phyloP scores from a whole-genome alignment of 1,140 invertebrate species.

The Stegodyphus mimosarum region DNA sequence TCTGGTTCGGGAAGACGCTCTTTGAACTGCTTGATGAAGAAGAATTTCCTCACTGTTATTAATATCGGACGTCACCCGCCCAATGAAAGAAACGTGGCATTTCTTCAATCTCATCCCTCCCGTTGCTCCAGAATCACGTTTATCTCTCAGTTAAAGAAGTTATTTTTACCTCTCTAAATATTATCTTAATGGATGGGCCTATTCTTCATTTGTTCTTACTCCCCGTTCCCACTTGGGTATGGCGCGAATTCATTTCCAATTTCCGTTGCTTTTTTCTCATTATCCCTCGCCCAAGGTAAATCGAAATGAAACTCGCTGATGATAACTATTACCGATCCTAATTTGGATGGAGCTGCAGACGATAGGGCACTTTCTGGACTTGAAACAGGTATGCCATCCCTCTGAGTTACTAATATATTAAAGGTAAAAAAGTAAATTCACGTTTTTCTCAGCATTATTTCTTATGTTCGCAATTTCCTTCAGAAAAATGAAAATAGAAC shows the following conservation, averaged over 20 bases:
- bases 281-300: slow-evolving; percentile 21
- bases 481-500: too few relatives aligned
- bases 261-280: slow-evolving; percentile 17
- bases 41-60: slow-evolving; percentile 44
- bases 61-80: slow-evolving; percentile 41
- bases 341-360: slow-evolving; percentile 9
- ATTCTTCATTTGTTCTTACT: slow-evolving; percentile 42
- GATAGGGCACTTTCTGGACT: too few relatives aligned
- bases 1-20: slow-evolving; percentile 13
- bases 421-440: too few relatives aligned
- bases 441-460: too few relatives aligned
- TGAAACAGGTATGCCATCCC: too few relatives aligned
- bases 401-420: too few relatives aligned
- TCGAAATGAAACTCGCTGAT: slow-evolving; percentile 43
- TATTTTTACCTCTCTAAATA: slow-evolving; percentile 58
- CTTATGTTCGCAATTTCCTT: too few relatives aligned
- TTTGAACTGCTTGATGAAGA: slow-evolving; percentile 28
- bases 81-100: slow-evolving; percentile 1
- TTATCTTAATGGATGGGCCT: slow-evolving; percentile 40
- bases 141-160: slow-evolving; percentile 47
- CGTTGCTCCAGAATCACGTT: slow-evolving; percentile 28
- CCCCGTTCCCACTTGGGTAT: background rate
- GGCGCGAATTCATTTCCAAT: slow-evolving; percentile 39
- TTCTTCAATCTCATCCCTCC: background rate
- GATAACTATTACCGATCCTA: slow-evolving; percentile 39